Base-by-base conservation (phyloP, 2,797 vertebrate species). In the Mycteria americana region DNA sequence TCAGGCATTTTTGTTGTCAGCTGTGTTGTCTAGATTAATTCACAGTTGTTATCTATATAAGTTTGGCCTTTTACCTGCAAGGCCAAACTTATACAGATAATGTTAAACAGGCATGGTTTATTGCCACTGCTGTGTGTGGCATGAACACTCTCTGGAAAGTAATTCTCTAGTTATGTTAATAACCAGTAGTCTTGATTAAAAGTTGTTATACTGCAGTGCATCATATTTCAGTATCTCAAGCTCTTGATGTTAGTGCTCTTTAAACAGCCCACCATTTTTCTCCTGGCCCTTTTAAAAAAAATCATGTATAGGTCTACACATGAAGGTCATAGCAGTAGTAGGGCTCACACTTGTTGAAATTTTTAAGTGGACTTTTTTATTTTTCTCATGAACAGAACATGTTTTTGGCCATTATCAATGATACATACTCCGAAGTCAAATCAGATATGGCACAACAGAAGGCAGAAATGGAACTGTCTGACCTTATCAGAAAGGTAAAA, bases 331-430 rank as follows among this genome's bases (percentile, higher is more conserved):
- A 60, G 64, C 11, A 78, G 15, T 13, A 23, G 30, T 31, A 62
- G 65, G 39, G 6, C 35, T 95, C 11, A 53, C 48, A 57, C 48
- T 74, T 60, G 24, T 7, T 76, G 63, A 60, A 35, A n/a, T 68
- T 77, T 84, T n/a, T 45, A 67, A 64, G n/a, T 10, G 59, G 11
- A 0, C 11, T 75, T 89, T 89, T 86, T 88, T 6, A 54, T 75
- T 92, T 93, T 75, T 96, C 54, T 92, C 50, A 33, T 74, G 79
- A 97, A 95, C 97, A 99, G 99, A 99, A 99, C 96, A 99, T 99
- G 99, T 99, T 99, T 98, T 97, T 99, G 98, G 99, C 99, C 80
- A 99, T 99, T 97, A 99, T 99, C 97, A 99, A 99, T 80, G 99
- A 99, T 95, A 99, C 99, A 0, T 99, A 99, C 94, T 99, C 99